phyloP scores from a whole-genome alignment of 2,113 vertebrate species.

The Balaenoptera acutorostrata region DNA sequence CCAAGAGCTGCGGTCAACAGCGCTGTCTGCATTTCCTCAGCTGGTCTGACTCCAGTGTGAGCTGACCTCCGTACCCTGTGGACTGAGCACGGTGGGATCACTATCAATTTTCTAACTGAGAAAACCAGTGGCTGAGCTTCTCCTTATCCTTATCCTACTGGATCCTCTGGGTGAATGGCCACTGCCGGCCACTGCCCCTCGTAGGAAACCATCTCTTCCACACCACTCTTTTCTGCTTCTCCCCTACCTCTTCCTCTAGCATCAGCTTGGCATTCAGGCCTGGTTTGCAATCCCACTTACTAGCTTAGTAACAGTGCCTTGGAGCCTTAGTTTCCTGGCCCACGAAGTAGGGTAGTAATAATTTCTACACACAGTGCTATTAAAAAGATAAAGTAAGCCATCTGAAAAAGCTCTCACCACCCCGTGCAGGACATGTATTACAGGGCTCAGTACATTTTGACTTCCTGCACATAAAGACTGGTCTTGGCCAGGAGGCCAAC shows the following conservation, averaged over 20 bases:
- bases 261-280: neutral
- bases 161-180: neutral
- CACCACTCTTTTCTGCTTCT: neutral
- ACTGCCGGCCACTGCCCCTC: neutral
- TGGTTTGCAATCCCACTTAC: neutral
- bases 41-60: neutral
- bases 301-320: neutral
- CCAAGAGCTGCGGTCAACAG: neutral
- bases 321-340: neutral
- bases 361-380: neutral
- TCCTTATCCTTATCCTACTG: neutral
- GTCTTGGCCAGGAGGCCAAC: neutral
- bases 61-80: neutral
- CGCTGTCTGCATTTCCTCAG: neutral
- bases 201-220: neutral
- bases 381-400: neutral
- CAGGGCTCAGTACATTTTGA: neutral
- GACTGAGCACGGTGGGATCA: neutral
- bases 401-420: neutral
- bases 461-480: neutral
- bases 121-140: neutral
- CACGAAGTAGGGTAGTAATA: neutral
- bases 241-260: neutral
- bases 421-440: neutral
- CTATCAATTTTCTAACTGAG: neutral